Evolutionary conservation across 1,140 invertebrate species (phyloP).

Genomic region (Sycophila sp.): DNA sequence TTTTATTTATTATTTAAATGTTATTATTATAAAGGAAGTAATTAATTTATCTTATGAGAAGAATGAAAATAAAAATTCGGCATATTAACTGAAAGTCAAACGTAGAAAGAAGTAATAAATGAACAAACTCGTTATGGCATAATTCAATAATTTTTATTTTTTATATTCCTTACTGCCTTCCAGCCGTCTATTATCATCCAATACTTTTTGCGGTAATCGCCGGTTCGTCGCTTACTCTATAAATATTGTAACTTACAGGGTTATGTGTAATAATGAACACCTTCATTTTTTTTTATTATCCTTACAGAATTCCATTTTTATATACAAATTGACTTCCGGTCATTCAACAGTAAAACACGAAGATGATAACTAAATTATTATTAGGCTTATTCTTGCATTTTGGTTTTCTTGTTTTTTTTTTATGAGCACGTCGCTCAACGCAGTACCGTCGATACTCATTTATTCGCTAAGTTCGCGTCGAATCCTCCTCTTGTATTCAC

Average conservation of each 20-base stretch:
- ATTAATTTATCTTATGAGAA: too few species aligned
- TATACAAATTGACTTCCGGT: constrained; percentile 29
- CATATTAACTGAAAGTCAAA: background rate
- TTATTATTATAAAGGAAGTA: background rate
- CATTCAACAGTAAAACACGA: constrained; percentile 22
- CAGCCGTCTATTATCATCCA: background rate
- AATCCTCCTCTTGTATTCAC: too few species aligned
- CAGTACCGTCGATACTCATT: too few species aligned
- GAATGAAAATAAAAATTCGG: background rate
- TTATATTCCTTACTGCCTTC: background rate
- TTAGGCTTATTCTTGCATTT: too few species aligned
- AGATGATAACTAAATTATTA: constrained; percentile 13
- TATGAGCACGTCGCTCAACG: background rate
- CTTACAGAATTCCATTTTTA: constrained; percentile 4
- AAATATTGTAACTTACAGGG: constrained; percentile 5
- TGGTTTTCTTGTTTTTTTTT: too few species aligned
- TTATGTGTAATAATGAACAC: constrained; percentile 14
- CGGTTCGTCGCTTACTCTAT: background rate
- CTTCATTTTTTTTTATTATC: constrained; percentile 17
- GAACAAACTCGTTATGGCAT: too few species aligned
- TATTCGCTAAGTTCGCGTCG: too few species aligned
- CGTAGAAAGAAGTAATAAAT: too few species aligned
- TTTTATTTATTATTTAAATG: too few species aligned
- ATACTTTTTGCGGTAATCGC: background rate
- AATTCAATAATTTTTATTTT: constrained; percentile 12